A percentile compares a stretch with the other conserved stretches of the same genome.
phyloP scores from a whole-genome alignment of 37 sponge, comb jelly and placozoan species.

The Cladorhizidae sp. region DNA sequence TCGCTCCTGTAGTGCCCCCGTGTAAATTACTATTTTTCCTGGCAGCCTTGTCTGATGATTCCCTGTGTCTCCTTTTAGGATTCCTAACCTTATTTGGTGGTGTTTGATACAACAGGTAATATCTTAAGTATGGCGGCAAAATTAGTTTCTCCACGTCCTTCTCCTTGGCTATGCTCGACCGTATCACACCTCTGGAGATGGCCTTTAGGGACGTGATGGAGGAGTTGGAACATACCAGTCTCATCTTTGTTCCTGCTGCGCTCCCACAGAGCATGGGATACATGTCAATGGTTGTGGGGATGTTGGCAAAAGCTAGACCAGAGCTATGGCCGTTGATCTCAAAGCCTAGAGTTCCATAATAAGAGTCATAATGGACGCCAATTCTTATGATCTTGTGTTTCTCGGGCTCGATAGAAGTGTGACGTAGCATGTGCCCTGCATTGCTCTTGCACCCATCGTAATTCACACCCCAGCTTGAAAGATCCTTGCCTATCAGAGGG shows the following conservation, averaged over 20 bases:
- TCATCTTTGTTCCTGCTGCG: constrained; percentile 41
- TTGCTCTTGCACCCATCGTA: constrained; percentile 60
- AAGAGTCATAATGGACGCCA: constrained; percentile 62
- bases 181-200: constrained; percentile 55
- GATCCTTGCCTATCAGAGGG: constrained; percentile 66
- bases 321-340: constrained; percentile 48
- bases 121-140: constrained; percentile 48
- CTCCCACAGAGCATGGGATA: constrained; percentile 76
- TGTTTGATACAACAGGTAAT: constrained; percentile 36
- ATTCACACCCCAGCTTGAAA: constrained; percentile 72
- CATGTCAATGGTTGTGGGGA: constrained; percentile 33
- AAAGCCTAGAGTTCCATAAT: constrained; percentile 56
- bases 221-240: constrained; percentile 44
- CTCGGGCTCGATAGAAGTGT: constrained; percentile 15
- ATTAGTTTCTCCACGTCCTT: constrained; percentile 35
- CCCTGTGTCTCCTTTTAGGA: not conserved
- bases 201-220: constrained; percentile 60
- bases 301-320: constrained; percentile 43
- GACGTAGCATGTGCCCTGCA: constrained; percentile 17
- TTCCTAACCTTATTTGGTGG: not conserved
- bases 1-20: too few species aligned
- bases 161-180: constrained; percentile 26
- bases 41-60: too few species aligned
- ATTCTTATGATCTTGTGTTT: constrained; percentile 25
- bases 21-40: too few species aligned